Base-by-base conservation (phyloP, 2,113 vertebrate species). In the Pimephales promelas region DNA sequence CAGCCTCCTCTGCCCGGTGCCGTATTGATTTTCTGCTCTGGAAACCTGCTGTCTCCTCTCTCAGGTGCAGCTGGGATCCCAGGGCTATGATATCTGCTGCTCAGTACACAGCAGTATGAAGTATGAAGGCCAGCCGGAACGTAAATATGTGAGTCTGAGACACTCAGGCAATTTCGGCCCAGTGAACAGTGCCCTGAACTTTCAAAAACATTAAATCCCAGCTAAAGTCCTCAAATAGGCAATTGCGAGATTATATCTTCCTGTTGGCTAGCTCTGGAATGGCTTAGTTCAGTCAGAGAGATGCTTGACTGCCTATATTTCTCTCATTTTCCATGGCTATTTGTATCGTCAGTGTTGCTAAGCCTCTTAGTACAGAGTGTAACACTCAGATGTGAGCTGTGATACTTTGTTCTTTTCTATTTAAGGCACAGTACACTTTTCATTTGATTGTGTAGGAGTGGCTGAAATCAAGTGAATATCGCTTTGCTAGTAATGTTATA, bases 11-110 rank as follows among this genome's bases (percentile, higher is more conserved):
- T 85, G 87, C 88, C 82, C 86, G 87, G 64, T 88, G 86, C 86
- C 68, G 49, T 86, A 93, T 93, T 85, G 92, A 94, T 92, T 93
- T 93, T 86, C 85, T 90, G 88, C 87, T 88, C 81, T 88, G 56
- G 87, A 90, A 88, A 31, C 0, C 59, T 49, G 86, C 86, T 75
- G 88, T 90, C 88, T 91, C 84, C 87, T 86, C 72, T 71, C 83
- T 84, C 72, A 88, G 74, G 85, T 80, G 86, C 66, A 70, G 85
- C 84, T 88, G 88, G 86, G 77, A 59, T 90, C 86, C 74, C 71
- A 79, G 86, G 84, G 83, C 88, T 66, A 73, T 88, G 87, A 83
- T 84, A 87, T 88, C 86, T 88, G 57, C 87, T 86, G 61, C 84
- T 85, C 83, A 79, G 88, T 85, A 85, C 79, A 72, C 71, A 82